Base-by-base conservation (phyloP, 23 tunicate genomes). In the Corella eumyota region DNA sequence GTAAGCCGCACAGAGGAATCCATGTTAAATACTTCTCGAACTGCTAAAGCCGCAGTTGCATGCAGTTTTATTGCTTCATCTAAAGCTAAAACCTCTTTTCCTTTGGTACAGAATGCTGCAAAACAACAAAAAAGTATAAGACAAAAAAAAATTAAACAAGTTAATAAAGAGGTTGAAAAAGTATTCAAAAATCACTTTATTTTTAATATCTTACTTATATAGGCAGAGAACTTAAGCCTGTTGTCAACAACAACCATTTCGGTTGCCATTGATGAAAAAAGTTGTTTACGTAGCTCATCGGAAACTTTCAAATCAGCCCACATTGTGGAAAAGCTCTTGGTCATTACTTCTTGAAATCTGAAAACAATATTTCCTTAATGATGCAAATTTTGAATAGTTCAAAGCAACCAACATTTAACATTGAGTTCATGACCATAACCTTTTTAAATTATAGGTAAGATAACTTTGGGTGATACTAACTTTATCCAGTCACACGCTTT, bases 31-130 rank as follows among this genome's bases (percentile, higher is more conserved):
- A 83, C 92, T 74, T 67, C 92, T 38, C 70, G 52, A 61, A 83
- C 79, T 27, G 92, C 92, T 61, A 76, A 46, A 21, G 81, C 70
- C 11, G 66, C 80, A 23, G 81, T 66, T 9, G 92, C 92, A 68
- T 60, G 74, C 38, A 83, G 51, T 15, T 58, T 51, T 34, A 83
- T 73, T 21, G 92, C 92, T 53, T 83, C 78, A 22, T 79, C 80
- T 17, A 83, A 36, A 4, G 92, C 83, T 30, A 83, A 45, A 34
- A 54, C 36, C 40, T 83, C 76, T 54, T 65, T 67, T n/a, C 75
- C 92, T 68, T 62, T 62, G 19, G 74, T 74, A 50, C 92, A 83
- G 54, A 83, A 83, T 46, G 30, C 90, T 79, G 60, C 4, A 50
- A 73, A 4, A 53, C 6, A 53, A 30, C 9, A n/a, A n/a, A n/a